Evolutionary conservation across 2,888 invertebrate genomes (phyloP).

Genomic region (Mactromeris polynyma): DNA sequence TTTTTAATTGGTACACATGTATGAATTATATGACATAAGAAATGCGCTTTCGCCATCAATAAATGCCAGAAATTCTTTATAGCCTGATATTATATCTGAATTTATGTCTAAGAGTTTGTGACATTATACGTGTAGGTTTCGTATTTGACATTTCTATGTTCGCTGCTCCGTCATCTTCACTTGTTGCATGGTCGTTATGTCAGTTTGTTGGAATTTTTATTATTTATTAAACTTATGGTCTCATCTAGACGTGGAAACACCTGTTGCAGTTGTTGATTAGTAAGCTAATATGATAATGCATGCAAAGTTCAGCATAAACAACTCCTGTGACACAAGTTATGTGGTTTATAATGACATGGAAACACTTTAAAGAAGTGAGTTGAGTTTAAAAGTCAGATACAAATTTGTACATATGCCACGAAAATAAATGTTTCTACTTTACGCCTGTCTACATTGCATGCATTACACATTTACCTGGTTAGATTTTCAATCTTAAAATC

Average conservation of each 20-base stretch:
- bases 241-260: neutral
- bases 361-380: slow-evolving; percentile 1
- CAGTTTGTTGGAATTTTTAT: neutral
- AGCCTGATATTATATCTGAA: neutral
- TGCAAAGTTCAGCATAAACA: slow-evolving; percentile 7
- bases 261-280: neutral
- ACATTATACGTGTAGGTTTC: slow-evolving; percentile 1
- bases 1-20: slow-evolving; percentile 3
- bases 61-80: slow-evolving; percentile 17
- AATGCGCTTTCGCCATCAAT: slow-evolving; percentile 18
- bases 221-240: neutral
- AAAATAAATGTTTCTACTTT: too few relatives aligned
- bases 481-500: neutral
- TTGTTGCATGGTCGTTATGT: neutral
- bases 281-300: slow-evolving; percentile 13
- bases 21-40: neutral
- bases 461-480: neutral
- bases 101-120: neutral
- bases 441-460: neutral
- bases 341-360: neutral
- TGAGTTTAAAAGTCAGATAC: neutral
- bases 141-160: neutral
- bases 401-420: neutral
- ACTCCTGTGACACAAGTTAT: neutral
- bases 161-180: neutral